A percentile compares a stretch with the other conserved stretches of the same genome.
Evolutionary conservation across 1,140 invertebrate species (phyloP).

Genomic region (Aradophagus sp.): DNA sequence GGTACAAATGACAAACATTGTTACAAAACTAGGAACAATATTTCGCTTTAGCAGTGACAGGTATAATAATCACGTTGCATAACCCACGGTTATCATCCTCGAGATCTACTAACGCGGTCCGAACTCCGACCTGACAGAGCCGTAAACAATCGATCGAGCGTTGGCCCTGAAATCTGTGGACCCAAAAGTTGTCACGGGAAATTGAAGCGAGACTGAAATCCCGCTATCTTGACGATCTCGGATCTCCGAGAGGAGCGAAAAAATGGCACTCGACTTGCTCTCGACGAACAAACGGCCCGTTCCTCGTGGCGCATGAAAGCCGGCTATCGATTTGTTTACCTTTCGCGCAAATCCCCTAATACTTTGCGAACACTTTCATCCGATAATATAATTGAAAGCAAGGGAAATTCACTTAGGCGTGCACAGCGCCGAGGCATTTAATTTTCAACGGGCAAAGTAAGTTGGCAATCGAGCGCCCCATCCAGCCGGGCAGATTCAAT

Average conservation of each 20-base stretch:
- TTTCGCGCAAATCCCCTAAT: constrained; percentile 43
- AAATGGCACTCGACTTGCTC: constrained; percentile 39
- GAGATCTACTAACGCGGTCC: too few relatives aligned
- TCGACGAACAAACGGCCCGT: constrained; percentile 24
- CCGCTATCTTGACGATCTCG: constrained; percentile 31
- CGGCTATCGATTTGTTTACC: constrained; percentile 42
- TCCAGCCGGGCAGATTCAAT: constrained; percentile 33
- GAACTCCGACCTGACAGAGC: too few relatives aligned
- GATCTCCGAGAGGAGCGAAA: constrained; percentile 20
- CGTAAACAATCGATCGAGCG: too few relatives aligned
- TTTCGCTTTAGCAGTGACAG: too few relatives aligned
- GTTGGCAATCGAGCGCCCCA: constrained; percentile 41
- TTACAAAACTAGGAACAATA: too few relatives aligned
- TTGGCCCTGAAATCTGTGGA: too few relatives aligned
- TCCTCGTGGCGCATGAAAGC: constrained; percentile 23
- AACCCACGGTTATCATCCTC: too few relatives aligned
- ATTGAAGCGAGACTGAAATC: constrained; percentile 8
- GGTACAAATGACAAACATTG: too few relatives aligned
- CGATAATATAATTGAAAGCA: constrained; percentile 43
- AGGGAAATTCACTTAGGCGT: constrained; percentile 44
- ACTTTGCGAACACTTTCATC: constrained; percentile 46
- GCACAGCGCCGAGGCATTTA: constrained; percentile 39
- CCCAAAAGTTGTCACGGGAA: too few relatives aligned
- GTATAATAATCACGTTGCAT: too few relatives aligned
- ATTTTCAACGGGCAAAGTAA: constrained; percentile 37